Conservation (phyloP, 2,888 invertebrate species). For the Corythucha ciliata region DNA sequence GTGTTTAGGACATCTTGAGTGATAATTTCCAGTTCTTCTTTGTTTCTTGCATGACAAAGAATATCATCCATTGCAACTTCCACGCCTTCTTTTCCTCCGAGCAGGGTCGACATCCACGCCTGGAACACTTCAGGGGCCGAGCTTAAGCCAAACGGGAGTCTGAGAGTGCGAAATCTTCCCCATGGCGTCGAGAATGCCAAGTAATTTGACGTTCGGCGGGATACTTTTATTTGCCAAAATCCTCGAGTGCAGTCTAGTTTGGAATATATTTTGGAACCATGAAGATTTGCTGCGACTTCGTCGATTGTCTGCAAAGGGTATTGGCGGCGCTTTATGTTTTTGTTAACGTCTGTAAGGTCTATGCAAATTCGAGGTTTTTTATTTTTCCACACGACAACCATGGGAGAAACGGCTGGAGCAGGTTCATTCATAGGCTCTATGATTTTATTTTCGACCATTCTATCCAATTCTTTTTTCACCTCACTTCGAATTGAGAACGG, state of each 20-base stretch:
- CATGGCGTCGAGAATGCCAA: slow-evolving; percentile 33
- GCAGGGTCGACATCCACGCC: slow-evolving; percentile 23
- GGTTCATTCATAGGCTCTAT: slow-evolving; percentile 2
- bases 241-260: slow-evolving; percentile 35
- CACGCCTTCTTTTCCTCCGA: slow-evolving; percentile 26
- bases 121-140: slow-evolving; percentile 30
- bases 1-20: slow-evolving; percentile 1
- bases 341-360: slow-evolving; percentile 7
- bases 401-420: slow-evolving; percentile 6
- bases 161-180: slow-evolving; percentile 32
- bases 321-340: slow-evolving; percentile 1
- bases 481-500: slow-evolving; percentile 9
- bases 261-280: slow-evolving; percentile 29
- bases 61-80: slow-evolving; percentile 24
- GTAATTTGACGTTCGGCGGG: slow-evolving; percentile 28
- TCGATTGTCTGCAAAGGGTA: slow-evolving; percentile 10
- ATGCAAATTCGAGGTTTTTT: slow-evolving; percentile 1
- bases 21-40: slow-evolving; percentile 4
- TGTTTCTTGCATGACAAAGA: slow-evolving; percentile 3
- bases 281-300: slow-evolving; percentile 8
- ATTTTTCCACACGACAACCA: slow-evolving; percentile 6
- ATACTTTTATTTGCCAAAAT: slow-evolving; percentile 34
- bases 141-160: slow-evolving; percentile 33
- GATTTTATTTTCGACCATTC: slow-evolving; percentile 1
- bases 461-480: slow-evolving; percentile 7